Evolutionary conservation across 2,888 invertebrate species (phyloP).

Genomic region (Thymelicus lineola): DNA sequence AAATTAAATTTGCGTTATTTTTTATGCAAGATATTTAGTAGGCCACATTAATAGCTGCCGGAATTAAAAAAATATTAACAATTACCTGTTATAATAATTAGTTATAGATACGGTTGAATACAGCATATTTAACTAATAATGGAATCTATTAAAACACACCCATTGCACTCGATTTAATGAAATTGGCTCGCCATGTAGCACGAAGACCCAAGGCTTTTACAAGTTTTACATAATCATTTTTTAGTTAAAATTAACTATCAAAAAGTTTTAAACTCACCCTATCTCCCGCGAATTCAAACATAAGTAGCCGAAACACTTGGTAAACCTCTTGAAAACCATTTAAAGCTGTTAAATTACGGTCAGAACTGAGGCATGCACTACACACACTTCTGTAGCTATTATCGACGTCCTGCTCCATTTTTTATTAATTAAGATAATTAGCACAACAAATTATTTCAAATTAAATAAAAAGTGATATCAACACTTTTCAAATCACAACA

Average conservation of each 20-base stretch:
- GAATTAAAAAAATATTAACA: too few relatives aligned
- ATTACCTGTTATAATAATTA: too few relatives aligned
- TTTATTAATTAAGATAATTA: slow-evolving; percentile 42
- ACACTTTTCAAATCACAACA: slow-evolving; percentile 75
- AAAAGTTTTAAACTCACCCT: slow-evolving; percentile 58
- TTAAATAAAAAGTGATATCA: slow-evolving; percentile 40
- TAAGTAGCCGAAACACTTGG: slow-evolving; percentile 70
- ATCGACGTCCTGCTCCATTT: slow-evolving; percentile 78
- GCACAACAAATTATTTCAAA: slow-evolving; percentile 10
- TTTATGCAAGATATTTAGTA: too few relatives aligned
- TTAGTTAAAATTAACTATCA: background rate
- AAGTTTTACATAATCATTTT: background rate
- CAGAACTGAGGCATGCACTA: slow-evolving; percentile 71
- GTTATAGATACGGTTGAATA: background rate
- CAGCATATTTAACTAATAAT: background rate
- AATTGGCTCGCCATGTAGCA: background rate
- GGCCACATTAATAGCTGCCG: too few relatives aligned
- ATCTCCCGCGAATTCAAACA: slow-evolving; percentile 76
- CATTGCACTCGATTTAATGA: background rate
- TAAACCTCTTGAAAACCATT: slow-evolving; percentile 59
- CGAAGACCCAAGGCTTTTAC: background rate
- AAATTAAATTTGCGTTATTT: too few relatives aligned
- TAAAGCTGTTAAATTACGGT: slow-evolving; percentile 67
- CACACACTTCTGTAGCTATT: slow-evolving; percentile 64
- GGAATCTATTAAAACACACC: background rate